These are phyloP conservation scores for Prunella fulvescens DNA, from an alignment of 2,113 vertebrate species.

Conservation along the genomic window DNA sequence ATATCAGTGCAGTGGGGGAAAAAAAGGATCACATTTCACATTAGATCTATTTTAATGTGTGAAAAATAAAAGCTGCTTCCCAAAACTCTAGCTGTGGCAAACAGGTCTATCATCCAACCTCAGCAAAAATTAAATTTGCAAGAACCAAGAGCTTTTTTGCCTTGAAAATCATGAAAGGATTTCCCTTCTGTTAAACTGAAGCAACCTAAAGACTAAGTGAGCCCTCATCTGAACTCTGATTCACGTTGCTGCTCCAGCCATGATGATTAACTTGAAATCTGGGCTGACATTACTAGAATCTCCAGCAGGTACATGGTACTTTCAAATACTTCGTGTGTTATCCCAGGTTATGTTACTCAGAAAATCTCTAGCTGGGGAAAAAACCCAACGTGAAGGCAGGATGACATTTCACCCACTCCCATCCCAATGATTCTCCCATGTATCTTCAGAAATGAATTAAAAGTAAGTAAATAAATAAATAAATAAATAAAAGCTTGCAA, in stretches of 20 bases:
- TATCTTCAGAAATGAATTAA: not conserved
- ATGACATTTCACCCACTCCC: not conserved
- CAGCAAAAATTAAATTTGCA: not conserved
- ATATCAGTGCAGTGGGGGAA: not conserved
- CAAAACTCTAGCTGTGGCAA: not conserved
- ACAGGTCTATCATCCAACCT: not conserved
- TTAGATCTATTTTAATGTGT: not conserved
- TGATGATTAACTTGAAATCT: not conserved
- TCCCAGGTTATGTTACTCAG: not conserved
- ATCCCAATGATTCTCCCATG: accelerated
- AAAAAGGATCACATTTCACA: not conserved
- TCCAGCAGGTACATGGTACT: not conserved
- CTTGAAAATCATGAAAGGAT: not conserved
- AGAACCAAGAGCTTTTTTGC: not conserved
- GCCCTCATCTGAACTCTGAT: not conserved
- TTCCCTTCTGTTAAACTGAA: not conserved
- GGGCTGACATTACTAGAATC: not conserved
- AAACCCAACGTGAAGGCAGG: not conserved
- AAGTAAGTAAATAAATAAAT: not conserved
- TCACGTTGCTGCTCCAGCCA: not conserved
- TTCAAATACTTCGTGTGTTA: not conserved
- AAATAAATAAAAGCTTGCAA: not conserved
- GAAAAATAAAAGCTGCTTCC: slow-evolving; percentile 14
- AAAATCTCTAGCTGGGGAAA: not conserved
- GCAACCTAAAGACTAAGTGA: not conserved